Percentiles rank a stretch among this genome's conserved stretches.
Evolutionary conservation across 1,140 invertebrate genomes (phyloP).

Genomic region (Danaus melanippus): DNA sequence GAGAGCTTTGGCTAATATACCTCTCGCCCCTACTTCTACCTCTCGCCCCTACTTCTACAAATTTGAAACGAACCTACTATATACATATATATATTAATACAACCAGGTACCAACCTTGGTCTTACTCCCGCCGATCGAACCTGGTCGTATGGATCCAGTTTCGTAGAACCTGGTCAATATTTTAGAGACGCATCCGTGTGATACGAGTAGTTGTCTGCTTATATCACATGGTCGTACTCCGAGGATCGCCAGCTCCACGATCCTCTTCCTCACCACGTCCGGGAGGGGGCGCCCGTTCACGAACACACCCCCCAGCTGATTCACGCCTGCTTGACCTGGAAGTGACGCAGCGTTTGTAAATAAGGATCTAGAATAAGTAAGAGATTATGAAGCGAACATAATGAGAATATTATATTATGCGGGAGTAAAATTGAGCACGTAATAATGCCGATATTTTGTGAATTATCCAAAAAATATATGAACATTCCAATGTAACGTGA

Average conservation of each 20-base stretch:
- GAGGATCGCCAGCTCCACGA: slow-evolving; percentile 93
- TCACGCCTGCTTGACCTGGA: slow-evolving; percentile 93
- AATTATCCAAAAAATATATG: too few species aligned
- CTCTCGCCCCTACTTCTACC: too few species aligned
- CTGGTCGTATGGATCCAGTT: slow-evolving; percentile 92
- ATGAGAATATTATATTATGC: too few species aligned
- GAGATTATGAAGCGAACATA: too few species aligned
- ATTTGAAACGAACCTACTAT: too few species aligned
- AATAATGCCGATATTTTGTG: too few species aligned
- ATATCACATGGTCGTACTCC: slow-evolving; percentile 97
- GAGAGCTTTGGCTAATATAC: too few species aligned
- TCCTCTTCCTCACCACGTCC: slow-evolving; percentile 92
- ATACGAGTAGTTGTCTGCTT: slow-evolving; percentile 93
- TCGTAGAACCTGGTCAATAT: slow-evolving; percentile 97
- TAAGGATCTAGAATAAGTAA: too few species aligned
- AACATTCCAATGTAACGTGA: too few species aligned
- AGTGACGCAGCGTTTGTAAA: slow-evolving; percentile 19
- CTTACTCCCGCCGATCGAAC: slow-evolving; percentile 91
- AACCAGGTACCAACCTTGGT: slow-evolving; percentile 81
- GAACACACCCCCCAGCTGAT: slow-evolving; percentile 96
- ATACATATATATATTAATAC: background rate
- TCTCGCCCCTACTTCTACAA: too few species aligned
- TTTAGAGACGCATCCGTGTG: slow-evolving; percentile 93
- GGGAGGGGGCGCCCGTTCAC: slow-evolving; percentile 96
- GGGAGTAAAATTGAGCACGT: too few species aligned